Conservation (phyloP, 2,888 invertebrate species). For the Alcis repandata region DNA sequence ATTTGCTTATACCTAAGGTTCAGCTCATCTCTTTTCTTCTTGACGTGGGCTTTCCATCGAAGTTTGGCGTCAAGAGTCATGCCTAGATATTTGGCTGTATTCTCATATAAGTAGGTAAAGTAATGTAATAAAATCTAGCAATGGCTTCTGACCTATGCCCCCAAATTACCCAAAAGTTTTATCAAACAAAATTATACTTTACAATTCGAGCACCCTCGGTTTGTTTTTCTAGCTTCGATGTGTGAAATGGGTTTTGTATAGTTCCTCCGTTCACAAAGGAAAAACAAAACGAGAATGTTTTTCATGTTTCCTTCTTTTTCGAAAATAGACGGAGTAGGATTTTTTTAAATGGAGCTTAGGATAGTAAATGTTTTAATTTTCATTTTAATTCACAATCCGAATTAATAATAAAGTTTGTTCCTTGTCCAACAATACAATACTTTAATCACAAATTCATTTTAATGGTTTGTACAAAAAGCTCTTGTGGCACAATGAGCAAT, state of each 20-base stretch:
- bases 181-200: slow-evolving; percentile 65
- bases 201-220: slow-evolving; percentile 52
- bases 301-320: background rate
- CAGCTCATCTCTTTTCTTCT: too few species aligned
- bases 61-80: too few species aligned
- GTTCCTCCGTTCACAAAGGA: background rate
- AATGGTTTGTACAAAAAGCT: too few species aligned
- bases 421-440: too few species aligned
- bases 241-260: slow-evolving; percentile 28
- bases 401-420: too few species aligned
- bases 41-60: too few species aligned
- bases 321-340: background rate
- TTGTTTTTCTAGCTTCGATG: slow-evolving; percentile 45
- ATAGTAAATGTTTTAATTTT: background rate
- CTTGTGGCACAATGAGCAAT: too few species aligned
- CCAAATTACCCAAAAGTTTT: slow-evolving; percentile 53
- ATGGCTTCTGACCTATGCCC: slow-evolving; percentile 24
- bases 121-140: slow-evolving; percentile 1
- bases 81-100: too few species aligned
- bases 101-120: background rate
- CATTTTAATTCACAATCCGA: too few species aligned
- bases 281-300: background rate
- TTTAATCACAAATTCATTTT: too few species aligned
- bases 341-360: too few species aligned
- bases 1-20: too few species aligned